These are phyloP conservation scores for Drosophila baimaii DNA, from an alignment of 1,140 invertebrate species.

Conservation along the genomic window DNA sequence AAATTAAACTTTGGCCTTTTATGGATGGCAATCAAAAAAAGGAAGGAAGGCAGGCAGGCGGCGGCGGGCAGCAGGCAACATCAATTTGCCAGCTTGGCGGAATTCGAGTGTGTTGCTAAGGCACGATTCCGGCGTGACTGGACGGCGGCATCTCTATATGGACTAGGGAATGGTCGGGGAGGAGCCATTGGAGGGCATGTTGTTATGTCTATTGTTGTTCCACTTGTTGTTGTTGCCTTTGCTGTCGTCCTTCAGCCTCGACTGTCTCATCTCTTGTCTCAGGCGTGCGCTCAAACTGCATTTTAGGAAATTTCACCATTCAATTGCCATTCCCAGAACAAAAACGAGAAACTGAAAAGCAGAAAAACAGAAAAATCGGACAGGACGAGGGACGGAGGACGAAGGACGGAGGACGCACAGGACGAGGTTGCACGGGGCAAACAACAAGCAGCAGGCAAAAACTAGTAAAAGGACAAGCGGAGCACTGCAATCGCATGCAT, in stretches of 20 bases:
- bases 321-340: constrained; percentile 71
- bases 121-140: constrained; percentile 29
- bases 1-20: constrained; percentile 40
- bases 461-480: constrained; percentile 43
- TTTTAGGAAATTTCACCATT: constrained; percentile 78
- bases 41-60: too few species aligned
- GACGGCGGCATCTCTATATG: constrained; percentile 55
- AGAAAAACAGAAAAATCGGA: constrained; percentile 34
- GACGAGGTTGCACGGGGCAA: constrained; percentile 12
- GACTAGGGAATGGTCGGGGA: not conserved
- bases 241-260: constrained; percentile 33
- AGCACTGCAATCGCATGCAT: constrained; percentile 71
- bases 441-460: constrained; percentile 36
- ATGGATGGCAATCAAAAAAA: constrained; percentile 31
- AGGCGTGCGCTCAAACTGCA: constrained; percentile 77
- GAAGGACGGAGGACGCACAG: constrained; percentile 2
- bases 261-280: constrained; percentile 58
- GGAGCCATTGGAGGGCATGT: constrained; percentile 57
- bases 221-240: constrained; percentile 31
- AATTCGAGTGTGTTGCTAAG: constrained; percentile 13
- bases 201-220: constrained; percentile 65
- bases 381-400: constrained; percentile 8
- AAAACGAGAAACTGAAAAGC: constrained; percentile 20
- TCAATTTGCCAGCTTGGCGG: constrained; percentile 35
- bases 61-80: not conserved